These are phyloP conservation scores for Myotis yumanensis DNA, from an alignment of 2,113 vertebrate species.

Conservation along the genomic window DNA sequence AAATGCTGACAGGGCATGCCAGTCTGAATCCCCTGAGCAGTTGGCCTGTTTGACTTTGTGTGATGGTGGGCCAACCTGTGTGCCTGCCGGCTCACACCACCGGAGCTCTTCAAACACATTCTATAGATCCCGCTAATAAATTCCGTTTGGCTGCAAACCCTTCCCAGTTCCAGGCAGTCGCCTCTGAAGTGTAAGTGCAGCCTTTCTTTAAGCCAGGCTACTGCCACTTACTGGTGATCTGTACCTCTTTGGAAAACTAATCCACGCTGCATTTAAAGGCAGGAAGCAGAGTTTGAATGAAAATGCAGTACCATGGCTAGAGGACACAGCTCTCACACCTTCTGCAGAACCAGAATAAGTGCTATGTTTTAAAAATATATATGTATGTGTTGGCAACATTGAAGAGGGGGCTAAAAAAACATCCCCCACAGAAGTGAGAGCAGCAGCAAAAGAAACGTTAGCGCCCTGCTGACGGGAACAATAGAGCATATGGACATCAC, in stretches of 20 bases:
- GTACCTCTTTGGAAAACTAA: conserved; percentile 77
- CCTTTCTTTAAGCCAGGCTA: conserved; percentile 77
- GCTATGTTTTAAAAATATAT: conserved; percentile 83
- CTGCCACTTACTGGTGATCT: conserved; percentile 78
- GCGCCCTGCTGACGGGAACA: conserved; percentile 78
- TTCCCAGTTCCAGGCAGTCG: conserved; percentile 72
- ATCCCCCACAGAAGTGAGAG: conserved; percentile 76
- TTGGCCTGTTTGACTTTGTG: conserved; percentile 65
- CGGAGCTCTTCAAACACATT: conserved; percentile 69
- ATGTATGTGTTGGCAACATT: conserved; percentile 83
- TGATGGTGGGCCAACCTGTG: conserved; percentile 69
- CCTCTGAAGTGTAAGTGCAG: conserved; percentile 72
- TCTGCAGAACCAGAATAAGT: conserved; percentile 82
- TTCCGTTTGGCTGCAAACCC: conserved; percentile 75
- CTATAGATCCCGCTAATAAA: conserved; percentile 77
- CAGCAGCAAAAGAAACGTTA: conserved; percentile 75
- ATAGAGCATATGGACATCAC: conserved; percentile 77
- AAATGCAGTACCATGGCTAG: conserved; percentile 81
- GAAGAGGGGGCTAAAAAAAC: conserved; percentile 79
- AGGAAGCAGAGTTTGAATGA: conserved; percentile 81
- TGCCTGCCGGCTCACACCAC: conserved; percentile 68
- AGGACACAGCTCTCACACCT: conserved; percentile 83
- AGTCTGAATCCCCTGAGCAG: conserved; percentile 62
- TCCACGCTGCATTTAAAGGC: conserved; percentile 73
- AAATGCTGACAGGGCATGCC: conserved; percentile 61